Conservation (phyloP, 2,797 vertebrate genomes). For the Rhinoraja longicauda region DNA sequence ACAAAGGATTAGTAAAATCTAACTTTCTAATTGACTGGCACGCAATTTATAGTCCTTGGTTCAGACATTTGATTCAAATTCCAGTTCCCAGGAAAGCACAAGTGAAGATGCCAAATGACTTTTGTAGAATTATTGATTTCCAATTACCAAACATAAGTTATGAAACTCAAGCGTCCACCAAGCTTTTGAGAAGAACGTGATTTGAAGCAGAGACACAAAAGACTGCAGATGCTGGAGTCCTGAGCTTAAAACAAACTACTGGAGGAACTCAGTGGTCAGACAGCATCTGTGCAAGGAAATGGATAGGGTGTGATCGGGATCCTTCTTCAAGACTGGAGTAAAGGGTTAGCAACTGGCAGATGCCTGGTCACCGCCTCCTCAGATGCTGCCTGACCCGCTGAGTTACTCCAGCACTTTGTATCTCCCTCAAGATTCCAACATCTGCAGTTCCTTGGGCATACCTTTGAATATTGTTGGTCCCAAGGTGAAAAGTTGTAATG, state of each 20-base stretch:
- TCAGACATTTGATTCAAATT: not conserved
- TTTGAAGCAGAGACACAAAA: not conserved
- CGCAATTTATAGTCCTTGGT: not conserved
- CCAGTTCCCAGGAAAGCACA: not conserved
- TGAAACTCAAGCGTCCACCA: not conserved
- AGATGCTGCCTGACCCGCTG: too few relatives aligned
- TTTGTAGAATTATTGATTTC: not conserved
- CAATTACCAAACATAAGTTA: not conserved
- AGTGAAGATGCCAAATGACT: not conserved
- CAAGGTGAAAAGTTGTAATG: not conserved
- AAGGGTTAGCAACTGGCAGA: too few relatives aligned
- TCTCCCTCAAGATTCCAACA: too few relatives aligned
- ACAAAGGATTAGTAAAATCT: not conserved
- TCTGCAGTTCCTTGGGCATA: too few relatives aligned
- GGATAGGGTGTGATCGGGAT: too few relatives aligned
- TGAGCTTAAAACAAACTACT: too few relatives aligned
- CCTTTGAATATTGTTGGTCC: not conserved
- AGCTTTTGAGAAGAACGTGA: not conserved
- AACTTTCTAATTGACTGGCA: not conserved
- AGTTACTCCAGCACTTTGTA: too few relatives aligned
- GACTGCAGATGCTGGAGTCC: too few relatives aligned
- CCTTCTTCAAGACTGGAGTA: too few relatives aligned
- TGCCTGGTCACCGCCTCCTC: too few relatives aligned
- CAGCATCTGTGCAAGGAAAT: too few relatives aligned
- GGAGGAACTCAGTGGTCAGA: too few relatives aligned